Percentiles rank a stretch among this genome's conserved stretches.
These are phyloP conservation scores for Pseudorectes ferrugineus DNA, from an alignment of 2,113 vertebrate species.

Conservation along the genomic window DNA sequence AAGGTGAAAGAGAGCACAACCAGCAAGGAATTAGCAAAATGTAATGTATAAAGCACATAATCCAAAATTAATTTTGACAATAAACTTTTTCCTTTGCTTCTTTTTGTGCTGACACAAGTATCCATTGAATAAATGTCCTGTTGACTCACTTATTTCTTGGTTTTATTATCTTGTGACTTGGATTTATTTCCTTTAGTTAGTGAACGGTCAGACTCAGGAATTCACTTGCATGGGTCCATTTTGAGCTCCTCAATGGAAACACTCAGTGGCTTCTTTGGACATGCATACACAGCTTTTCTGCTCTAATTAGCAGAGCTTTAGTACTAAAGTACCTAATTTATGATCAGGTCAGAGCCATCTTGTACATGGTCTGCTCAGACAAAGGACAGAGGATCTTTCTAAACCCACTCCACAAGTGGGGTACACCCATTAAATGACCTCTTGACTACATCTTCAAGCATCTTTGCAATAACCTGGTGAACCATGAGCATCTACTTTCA, in stretches of 20 bases:
- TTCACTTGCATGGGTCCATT: not conserved
- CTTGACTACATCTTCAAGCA: not conserved
- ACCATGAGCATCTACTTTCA: not conserved
- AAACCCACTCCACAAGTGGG: not conserved
- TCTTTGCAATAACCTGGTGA: not conserved
- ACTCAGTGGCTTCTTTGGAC: not conserved
- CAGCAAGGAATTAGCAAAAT: not conserved
- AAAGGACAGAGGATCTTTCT: not conserved
- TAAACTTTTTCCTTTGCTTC: not conserved
- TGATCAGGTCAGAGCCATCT: not conserved
- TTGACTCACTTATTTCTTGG: not conserved
- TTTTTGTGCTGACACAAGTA: not conserved
- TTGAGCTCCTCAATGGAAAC: not conserved
- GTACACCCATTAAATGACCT: not conserved
- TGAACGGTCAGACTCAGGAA: not conserved
- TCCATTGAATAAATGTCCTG: not conserved
- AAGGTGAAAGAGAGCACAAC: not conserved
- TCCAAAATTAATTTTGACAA: not conserved
- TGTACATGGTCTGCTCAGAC: not conserved
- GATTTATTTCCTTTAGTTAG: not conserved
- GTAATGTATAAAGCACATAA: not conserved
- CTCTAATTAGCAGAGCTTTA: not conserved
- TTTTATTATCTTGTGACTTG: not conserved
- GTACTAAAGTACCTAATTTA: not conserved
- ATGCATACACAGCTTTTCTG: not conserved